A percentile compares a stretch with the other conserved stretches of the same genome.
These are phyloP conservation scores for Nibea coibor DNA, from an alignment of 2,113 vertebrate species.

Conservation along the genomic window DNA sequence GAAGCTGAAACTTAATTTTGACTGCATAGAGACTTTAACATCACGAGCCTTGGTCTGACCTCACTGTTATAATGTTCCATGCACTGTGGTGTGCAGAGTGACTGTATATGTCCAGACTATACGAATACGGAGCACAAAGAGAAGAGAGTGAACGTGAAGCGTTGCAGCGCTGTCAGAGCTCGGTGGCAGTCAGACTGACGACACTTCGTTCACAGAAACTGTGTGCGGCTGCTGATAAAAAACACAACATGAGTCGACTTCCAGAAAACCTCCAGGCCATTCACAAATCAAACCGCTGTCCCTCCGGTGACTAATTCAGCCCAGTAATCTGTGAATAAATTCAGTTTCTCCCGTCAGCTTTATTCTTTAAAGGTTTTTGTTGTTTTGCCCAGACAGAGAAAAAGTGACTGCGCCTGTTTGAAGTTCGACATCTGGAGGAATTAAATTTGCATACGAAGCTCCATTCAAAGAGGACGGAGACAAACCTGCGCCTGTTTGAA, in stretches of 20 bases:
- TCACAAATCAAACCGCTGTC: not conserved
- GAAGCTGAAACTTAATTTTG: too few relatives aligned
- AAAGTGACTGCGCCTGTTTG: slow-evolving; percentile 5
- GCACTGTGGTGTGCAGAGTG: too few relatives aligned
- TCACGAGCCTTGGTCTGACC: too few relatives aligned
- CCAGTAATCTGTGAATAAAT: slow-evolving; percentile 36
- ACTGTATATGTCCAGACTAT: not conserved
- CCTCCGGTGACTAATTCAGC: slow-evolving; percentile 27
- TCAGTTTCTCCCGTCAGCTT: slow-evolving; percentile 31
- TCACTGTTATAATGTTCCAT: too few relatives aligned
- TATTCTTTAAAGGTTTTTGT: slow-evolving; percentile 32
- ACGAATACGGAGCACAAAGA: too few relatives aligned
- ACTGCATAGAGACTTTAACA: too few relatives aligned
- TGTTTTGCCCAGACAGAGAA: slow-evolving; percentile 21
- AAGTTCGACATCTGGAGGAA: slow-evolving; percentile 29
- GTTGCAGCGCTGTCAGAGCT: not conserved
- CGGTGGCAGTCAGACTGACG: not conserved
- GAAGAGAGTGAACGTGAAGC: not conserved
- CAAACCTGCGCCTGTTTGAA: not conserved
- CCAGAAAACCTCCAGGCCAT: slow-evolving; percentile 18
- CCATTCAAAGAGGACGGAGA: not conserved
- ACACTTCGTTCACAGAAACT: not conserved
- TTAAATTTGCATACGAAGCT: not conserved
- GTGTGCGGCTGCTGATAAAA: slow-evolving; percentile 28
- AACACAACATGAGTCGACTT: slow-evolving; percentile 6